A percentile compares a stretch with the other conserved stretches of the same genome.
Conservation (phyloP, 1,140 invertebrate species). For the Eupristina koningsbergeri region DNA sequence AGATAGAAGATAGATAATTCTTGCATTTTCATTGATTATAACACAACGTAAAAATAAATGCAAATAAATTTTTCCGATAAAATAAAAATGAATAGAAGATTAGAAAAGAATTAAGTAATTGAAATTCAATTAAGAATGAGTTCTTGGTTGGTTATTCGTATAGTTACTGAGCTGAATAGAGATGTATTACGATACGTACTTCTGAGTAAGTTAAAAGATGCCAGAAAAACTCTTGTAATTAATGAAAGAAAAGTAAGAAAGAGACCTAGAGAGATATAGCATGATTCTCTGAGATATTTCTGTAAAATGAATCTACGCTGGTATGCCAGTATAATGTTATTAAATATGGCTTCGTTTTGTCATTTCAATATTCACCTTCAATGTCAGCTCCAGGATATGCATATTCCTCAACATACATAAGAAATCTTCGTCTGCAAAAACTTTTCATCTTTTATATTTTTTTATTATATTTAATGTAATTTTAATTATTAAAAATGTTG, state of each 20-base stretch:
- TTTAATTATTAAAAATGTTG: no score
- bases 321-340: slow-evolving; percentile 70
- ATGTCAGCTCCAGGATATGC: neutral
- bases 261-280: slow-evolving; percentile 47
- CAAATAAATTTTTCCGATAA: slow-evolving; percentile 1
- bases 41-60: neutral
- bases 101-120: slow-evolving; percentile 39
- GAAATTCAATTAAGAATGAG: slow-evolving; percentile 49
- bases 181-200: slow-evolving; percentile 16
- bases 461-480: no score
- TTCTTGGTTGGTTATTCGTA: slow-evolving; percentile 12
- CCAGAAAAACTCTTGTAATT: neutral
- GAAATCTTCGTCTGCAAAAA: neutral
- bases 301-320: slow-evolving; percentile 61
- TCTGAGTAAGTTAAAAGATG: neutral
- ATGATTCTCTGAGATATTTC: slow-evolving; percentile 68
- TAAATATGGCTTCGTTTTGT: slow-evolving; percentile 54
- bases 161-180: slow-evolving; percentile 55
- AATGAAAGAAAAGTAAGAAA: neutral
- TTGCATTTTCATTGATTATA: slow-evolving; percentile 16
- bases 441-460: no score
- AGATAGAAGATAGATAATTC: no score
- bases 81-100: neutral
- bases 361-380: slow-evolving; percentile 62
- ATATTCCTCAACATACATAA: slow-evolving; percentile 4